Percentiles rank a stretch among this genome's conserved stretches.
Conservation (phyloP, 2,888 invertebrate species). For the Chymomyza amoena region DNA sequence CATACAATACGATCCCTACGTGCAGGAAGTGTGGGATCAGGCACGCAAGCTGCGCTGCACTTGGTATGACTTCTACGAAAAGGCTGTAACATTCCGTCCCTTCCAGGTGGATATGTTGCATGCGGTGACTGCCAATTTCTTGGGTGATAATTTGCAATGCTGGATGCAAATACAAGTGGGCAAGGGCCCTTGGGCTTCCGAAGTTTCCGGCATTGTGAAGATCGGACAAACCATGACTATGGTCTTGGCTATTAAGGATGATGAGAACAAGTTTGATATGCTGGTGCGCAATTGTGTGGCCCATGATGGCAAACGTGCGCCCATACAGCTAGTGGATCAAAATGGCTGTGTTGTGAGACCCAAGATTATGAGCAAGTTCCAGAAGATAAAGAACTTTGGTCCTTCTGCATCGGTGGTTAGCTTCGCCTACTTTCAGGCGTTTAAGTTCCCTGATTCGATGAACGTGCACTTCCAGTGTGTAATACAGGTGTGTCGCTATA, state of each 20-base stretch:
- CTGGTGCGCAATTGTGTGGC: conserved; percentile 95
- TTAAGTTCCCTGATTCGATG: conserved; percentile 98
- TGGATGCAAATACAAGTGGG: conserved; percentile 99
- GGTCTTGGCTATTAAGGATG: conserved; percentile 96
- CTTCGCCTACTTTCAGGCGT: conserved; percentile 97
- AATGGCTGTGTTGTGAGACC: conserved; percentile 95
- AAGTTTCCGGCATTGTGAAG: conserved; percentile 96
- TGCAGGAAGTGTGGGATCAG: conserved; percentile 97
- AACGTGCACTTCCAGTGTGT: conserved; percentile 98
- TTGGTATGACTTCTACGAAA: conserved; percentile 98
- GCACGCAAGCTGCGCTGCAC: conserved; percentile 93
- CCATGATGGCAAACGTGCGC: conserved; percentile 95
- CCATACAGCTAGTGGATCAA: conserved; percentile 95
- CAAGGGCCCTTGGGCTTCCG: conserved; percentile 98
- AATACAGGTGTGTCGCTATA: conserved; percentile 95
- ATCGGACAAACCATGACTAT: conserved; percentile 98
- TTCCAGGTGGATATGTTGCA: conserved; percentile 98
- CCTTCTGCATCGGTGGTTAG: conserved; percentile 96
- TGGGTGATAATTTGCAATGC: conserved; percentile 96
- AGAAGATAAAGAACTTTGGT: conserved; percentile 97
- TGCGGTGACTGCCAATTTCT: conserved; percentile 96
- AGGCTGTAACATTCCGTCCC: conserved; percentile 95
- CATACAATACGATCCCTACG: conserved; percentile 96
- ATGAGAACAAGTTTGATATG: conserved; percentile 98
- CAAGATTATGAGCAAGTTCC: conserved; percentile 97